Evolutionary conservation across 2,888 invertebrate species (phyloP).

Genomic region (Eudasyphora cyanicolor): DNA sequence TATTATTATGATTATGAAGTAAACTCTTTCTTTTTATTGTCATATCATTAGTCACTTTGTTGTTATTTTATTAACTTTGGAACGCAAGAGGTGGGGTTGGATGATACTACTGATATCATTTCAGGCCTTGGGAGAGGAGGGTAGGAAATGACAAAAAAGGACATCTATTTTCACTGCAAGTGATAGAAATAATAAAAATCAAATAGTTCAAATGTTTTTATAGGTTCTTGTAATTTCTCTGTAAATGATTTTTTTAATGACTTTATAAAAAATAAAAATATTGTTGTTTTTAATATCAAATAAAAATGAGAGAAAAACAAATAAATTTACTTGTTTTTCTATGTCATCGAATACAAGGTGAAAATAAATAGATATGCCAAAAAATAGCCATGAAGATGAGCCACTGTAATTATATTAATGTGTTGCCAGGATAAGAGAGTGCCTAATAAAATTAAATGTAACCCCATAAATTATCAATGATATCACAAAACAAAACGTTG

Average conservation of each 20-base stretch:
- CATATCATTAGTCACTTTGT: constrained; percentile 13
- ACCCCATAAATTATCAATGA: neutral
- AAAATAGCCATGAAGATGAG: too few species aligned
- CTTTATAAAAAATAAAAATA: too few species aligned
- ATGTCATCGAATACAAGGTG: neutral
- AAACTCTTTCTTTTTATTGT: constrained; percentile 17
- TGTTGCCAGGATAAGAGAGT: neutral
- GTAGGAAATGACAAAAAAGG: too few species aligned
- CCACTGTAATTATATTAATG: neutral
- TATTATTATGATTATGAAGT: neutral
- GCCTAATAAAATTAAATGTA: neutral
- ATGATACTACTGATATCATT: neutral
- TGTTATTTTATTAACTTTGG: constrained; percentile 1
- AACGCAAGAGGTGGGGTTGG: neutral
- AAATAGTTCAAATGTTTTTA: too few species aligned
- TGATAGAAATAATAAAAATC: too few species aligned
- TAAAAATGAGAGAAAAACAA: neutral
- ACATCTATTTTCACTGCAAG: too few species aligned
- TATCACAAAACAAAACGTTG: neutral
- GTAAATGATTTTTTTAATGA: too few species aligned
- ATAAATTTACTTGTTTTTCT: neutral
- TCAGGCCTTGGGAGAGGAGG: too few species aligned
- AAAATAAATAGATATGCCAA: neutral
- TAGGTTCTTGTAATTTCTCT: too few species aligned
- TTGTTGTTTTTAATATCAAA: neutral